Base-by-base conservation (phyloP, 2,888 invertebrate genomes). In the Nephrotoma guestfalica region DNA sequence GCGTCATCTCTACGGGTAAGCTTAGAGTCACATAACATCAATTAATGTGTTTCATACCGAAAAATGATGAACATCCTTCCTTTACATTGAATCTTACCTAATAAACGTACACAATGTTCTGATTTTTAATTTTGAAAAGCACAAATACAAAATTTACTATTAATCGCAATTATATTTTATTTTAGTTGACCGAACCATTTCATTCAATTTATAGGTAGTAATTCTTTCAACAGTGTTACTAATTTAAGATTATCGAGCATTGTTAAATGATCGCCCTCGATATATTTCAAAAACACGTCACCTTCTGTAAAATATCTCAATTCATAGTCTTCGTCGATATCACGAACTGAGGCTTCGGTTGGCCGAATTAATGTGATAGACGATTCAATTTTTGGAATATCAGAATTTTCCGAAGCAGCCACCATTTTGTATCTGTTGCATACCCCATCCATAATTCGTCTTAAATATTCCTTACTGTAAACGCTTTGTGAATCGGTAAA, bases 191-290 rank as follows among this genome's bases (percentile, higher is more conserved):
- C 30, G 2, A 2, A 2, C 30, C 30, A 30, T 30, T 30, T 30
- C 30, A 30, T 30, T 30, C 3, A 30, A 2, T 30, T 30, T 30
- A 30, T 30, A 30, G 1, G 2, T 30, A 30, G 30, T 30, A 3
- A 47, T 43, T 91, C 91, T 87, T 95, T 95, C 85, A 95, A 94
- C 43, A 94, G 92, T 88, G 94, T 93, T 0, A 94, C 93, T 86
- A 94, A 91, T 88, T 93, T 93, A 86, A 93, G 92, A 89, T 94
- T 95, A 13, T 95, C 94, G 88, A 96, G 89, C 89, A 96, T 95
- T 83, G 94, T 94, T 0, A 93, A 90, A 89, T 96, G 96, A 89
- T 95, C 95, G 9, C 96, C 96, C 89, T 95, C 95, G 13, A 95
- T 91, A 85, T 92, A 93, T 88, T 94, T 93, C 0, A 95, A 92